Evolutionary conservation across 2,888 invertebrate genomes (phyloP).

Genomic region (Drosophila quinaria): DNA sequence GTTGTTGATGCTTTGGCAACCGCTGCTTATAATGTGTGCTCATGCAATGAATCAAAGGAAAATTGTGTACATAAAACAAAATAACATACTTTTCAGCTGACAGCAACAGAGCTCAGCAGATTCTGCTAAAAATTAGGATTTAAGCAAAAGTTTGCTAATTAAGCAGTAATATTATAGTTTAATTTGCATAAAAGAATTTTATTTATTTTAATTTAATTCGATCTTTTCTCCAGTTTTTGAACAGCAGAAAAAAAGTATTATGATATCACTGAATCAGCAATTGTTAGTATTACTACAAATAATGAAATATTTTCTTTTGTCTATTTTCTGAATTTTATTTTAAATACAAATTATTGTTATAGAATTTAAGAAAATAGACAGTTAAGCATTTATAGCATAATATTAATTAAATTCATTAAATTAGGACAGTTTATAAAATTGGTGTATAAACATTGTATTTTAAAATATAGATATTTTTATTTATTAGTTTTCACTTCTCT

Average conservation of each 20-base stretch:
- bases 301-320: too few species aligned
- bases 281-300: too few species aligned
- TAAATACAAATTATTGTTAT: too few species aligned
- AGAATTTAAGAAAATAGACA: too few species aligned
- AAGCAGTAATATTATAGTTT: neutral
- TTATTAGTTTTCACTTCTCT: neutral
- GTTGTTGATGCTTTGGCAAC: constrained; percentile 3
- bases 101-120: neutral
- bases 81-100: neutral
- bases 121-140: neutral
- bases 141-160: neutral
- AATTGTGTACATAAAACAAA: neutral
- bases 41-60: constrained; percentile 29
- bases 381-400: neutral
- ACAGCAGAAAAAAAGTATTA: too few species aligned
- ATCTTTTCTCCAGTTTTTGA: too few species aligned
- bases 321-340: too few species aligned
- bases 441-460: neutral
- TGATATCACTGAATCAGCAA: too few species aligned
- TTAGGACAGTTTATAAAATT: neutral
- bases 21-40: constrained; percentile 21
- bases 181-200: too few species aligned
- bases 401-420: neutral
- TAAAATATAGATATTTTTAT: neutral
- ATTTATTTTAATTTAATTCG: too few species aligned